phyloP scores from a whole-genome alignment of 2,113 vertebrate species.

The Rallus limicola region DNA sequence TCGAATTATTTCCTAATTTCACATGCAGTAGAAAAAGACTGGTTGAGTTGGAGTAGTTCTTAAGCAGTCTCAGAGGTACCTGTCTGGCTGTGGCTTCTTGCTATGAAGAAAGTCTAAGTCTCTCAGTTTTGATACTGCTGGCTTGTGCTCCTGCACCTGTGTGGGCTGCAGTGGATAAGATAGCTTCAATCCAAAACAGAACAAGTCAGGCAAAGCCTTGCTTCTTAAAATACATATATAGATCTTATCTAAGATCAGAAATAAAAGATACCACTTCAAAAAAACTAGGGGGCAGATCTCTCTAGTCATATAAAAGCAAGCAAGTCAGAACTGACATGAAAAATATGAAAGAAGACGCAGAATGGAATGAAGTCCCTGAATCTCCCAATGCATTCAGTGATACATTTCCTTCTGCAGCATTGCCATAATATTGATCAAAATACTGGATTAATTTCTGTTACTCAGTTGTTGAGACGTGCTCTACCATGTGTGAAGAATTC shows the following conservation, averaged over 20 bases:
- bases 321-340: background rate
- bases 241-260: background rate
- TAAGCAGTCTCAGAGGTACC: background rate
- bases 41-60: background rate
- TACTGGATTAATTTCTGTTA: background rate
- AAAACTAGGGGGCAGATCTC: background rate
- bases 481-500: background rate
- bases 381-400: background rate
- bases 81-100: background rate
- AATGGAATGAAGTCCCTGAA: background rate
- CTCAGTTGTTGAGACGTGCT: background rate
- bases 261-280: background rate
- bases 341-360: background rate
- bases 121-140: background rate
- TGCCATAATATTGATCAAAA: background rate
- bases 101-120: background rate
- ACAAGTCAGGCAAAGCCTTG: background rate
- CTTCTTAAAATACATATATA: background rate
- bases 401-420: background rate
- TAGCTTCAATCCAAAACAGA: background rate
- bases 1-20: background rate
- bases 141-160: background rate
- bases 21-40: accelerated
- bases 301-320: background rate
- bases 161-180: background rate